These are phyloP conservation scores for Drosophila gunungcola DNA, from an alignment of 1,140 invertebrate species.

Conservation along the genomic window DNA sequence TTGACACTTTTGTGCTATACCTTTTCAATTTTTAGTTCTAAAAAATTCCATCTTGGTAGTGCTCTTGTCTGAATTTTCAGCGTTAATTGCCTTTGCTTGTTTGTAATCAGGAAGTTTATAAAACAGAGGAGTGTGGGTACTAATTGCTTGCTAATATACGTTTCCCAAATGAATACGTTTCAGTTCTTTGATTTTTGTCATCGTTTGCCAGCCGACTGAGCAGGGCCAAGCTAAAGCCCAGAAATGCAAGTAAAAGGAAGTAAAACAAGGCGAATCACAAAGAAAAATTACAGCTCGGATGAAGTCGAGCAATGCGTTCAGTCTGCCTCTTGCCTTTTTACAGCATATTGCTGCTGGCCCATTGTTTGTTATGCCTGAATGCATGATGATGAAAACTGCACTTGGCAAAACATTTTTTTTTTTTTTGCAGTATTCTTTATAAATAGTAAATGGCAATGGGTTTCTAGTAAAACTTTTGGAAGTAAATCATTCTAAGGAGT, in stretches of 20 bases:
- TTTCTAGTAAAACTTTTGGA: too few relatives aligned
- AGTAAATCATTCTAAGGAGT: too few relatives aligned
- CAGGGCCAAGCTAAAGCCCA: conserved; percentile 26
- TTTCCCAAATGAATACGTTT: conserved; percentile 75
- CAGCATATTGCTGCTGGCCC: conserved; percentile 38
- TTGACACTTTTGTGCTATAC: too few relatives aligned
- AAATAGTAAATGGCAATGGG: too few relatives aligned
- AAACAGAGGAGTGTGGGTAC: conserved; percentile 22
- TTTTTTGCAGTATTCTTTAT: background rate
- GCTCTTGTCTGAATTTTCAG: background rate
- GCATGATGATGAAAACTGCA: conserved; percentile 23
- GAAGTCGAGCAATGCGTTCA: conserved; percentile 17
- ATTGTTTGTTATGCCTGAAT: conserved; percentile 51
- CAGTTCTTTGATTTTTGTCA: conserved; percentile 54
- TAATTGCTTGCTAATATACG: conserved; percentile 74
- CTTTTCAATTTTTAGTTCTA: too few relatives aligned
- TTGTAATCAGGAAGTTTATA: conserved; percentile 1
- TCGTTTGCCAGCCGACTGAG: conserved; percentile 43
- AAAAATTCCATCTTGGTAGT: too few relatives aligned
- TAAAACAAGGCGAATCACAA: conserved; percentile 28
- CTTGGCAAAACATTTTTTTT: background rate
- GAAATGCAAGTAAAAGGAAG: conserved; percentile 21
- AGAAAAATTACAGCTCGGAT: conserved; percentile 41
- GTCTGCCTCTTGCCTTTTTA: conserved; percentile 37
- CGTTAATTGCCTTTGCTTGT: conserved; percentile 56